Percentiles rank a stretch among this genome's conserved stretches.
Conservation (phyloP, 1,140 invertebrate genomes). For the Brachionus paranguensis region DNA sequence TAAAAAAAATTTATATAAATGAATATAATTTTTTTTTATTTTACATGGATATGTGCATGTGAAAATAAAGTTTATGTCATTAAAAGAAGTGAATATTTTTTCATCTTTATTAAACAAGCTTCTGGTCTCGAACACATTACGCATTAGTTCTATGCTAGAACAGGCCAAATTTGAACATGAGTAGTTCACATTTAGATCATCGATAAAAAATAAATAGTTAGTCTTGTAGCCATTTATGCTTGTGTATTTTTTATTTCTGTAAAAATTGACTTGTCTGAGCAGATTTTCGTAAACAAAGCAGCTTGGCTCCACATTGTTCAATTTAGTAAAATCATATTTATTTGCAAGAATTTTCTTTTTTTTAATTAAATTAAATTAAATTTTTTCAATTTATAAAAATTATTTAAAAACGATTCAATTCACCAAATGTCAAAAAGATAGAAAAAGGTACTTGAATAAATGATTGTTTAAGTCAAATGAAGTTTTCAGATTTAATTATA, state of each 20-base stretch:
- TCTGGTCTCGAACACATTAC: neutral
- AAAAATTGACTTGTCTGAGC: neutral
- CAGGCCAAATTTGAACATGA: neutral
- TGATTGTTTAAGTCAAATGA: too few species aligned
- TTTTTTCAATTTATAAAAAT: neutral
- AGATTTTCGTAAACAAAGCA: neutral
- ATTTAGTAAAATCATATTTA: slow-evolving; percentile 2
- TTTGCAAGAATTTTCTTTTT: slow-evolving; percentile 6
- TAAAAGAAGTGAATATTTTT: neutral
- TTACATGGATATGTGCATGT: slow-evolving; percentile 12
- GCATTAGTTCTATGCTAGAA: slow-evolving; percentile 4
- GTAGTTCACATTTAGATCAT: slow-evolving; percentile 16
- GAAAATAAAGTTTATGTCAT: slow-evolving; percentile 17
- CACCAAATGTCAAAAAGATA: too few species aligned
- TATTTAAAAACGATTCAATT: neutral
- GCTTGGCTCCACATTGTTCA: neutral
- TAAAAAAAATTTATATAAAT: neutral
- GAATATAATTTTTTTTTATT: neutral
- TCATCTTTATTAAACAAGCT: neutral
- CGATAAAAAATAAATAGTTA: slow-evolving; percentile 6
- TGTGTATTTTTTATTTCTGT: neutral
- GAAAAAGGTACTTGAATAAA: too few species aligned
- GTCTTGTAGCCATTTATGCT: neutral
- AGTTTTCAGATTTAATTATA: neutral
- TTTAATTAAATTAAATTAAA: neutral